Base-by-base conservation (phyloP, 2,113 vertebrate species). In the Haemorhous mexicanus region DNA sequence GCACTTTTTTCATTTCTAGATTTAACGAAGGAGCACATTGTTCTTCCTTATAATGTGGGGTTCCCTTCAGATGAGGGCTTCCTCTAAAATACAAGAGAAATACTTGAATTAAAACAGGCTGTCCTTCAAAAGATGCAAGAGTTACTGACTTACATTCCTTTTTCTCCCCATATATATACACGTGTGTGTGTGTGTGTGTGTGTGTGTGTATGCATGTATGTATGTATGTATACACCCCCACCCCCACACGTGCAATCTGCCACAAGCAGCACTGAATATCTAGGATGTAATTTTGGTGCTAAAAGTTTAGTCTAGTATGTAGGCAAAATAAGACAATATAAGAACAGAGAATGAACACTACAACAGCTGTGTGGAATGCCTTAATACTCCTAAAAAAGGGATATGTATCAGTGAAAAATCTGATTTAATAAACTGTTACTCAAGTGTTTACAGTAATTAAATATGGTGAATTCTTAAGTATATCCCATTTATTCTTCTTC, bases 1-100 rank as follows among this genome's bases (percentile, higher is more conserved):
- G 74, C 66, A 99, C 98, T 90, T 99, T 99, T 96, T 98, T 99
- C 98, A 99, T 99, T 95, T 99, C 99, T 87, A 99, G 97, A 96
- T 98, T 98, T 94, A 99, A 98, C 9, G 97, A 99, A 11, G 99
- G 99, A 94, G 99, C 99, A 94, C 99, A 99, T 37, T 99, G 99
- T 93, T 99, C 99, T 97, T 99, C 99, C 91, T 99, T 99, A 87
- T 99, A 99, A 90, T 99, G 99, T 6, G 98, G 98, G 47, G 98
- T 98, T 87, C 99, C 98, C 95, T 99, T 99, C 74, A 99, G 96
- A 94, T 99, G 99, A 35, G 98, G 97, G 89, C 98, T 99, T 96
- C 99, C 99, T 98, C 99, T 99, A 97, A 76, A 94, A 93, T 56
- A 83, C 84, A 91, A 87, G 18, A 87, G 82, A 66, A 94, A 62